Percentiles rank a stretch among this genome's conserved stretches.
phyloP scores from a whole-genome alignment of 2,888 invertebrate genomes.

The Myopa tessellatipennis region DNA sequence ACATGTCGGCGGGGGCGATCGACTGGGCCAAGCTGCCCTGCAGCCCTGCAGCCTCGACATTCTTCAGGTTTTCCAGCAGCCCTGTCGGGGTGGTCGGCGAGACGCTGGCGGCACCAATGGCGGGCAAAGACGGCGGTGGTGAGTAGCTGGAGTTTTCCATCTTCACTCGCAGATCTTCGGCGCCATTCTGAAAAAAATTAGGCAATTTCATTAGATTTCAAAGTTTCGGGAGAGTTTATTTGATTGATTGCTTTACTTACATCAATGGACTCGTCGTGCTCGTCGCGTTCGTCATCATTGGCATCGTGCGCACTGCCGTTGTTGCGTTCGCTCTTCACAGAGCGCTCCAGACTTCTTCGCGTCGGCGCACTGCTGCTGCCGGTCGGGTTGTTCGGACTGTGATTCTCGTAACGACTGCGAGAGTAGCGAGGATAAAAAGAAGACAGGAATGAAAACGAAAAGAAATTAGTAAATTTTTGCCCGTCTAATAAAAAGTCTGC shows the following conservation, averaged over 20 bases:
- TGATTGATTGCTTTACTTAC: slow-evolving; percentile 53
- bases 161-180: slow-evolving; percentile 82
- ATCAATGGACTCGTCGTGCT: slow-evolving; percentile 66
- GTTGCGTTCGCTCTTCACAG: slow-evolving; percentile 66
- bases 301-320: slow-evolving; percentile 68
- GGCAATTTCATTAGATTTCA: not conserved
- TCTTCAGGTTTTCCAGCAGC: slow-evolving; percentile 65
- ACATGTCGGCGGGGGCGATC: slow-evolving; percentile 71
- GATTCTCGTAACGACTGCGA: slow-evolving; percentile 67
- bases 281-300: slow-evolving; percentile 66
- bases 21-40: slow-evolving; percentile 66
- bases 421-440: not conserved
- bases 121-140: slow-evolving; percentile 73
- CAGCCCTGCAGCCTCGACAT: slow-evolving; percentile 56
- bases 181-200: slow-evolving; percentile 60
- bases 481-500: no score
- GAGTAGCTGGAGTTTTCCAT: slow-evolving; percentile 70
- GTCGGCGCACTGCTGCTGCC: slow-evolving; percentile 58
- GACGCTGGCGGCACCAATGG: slow-evolving; percentile 70
- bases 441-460: not conserved
- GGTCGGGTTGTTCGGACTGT: slow-evolving; percentile 68
- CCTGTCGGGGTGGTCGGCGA: slow-evolving; percentile 71
- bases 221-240: slow-evolving; percentile 47
- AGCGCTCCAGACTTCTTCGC: slow-evolving; percentile 59
- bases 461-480: no score